These are phyloP conservation scores for Nerophis ophidion DNA, from an alignment of 2,113 vertebrate genomes.

Conservation along the genomic window DNA sequence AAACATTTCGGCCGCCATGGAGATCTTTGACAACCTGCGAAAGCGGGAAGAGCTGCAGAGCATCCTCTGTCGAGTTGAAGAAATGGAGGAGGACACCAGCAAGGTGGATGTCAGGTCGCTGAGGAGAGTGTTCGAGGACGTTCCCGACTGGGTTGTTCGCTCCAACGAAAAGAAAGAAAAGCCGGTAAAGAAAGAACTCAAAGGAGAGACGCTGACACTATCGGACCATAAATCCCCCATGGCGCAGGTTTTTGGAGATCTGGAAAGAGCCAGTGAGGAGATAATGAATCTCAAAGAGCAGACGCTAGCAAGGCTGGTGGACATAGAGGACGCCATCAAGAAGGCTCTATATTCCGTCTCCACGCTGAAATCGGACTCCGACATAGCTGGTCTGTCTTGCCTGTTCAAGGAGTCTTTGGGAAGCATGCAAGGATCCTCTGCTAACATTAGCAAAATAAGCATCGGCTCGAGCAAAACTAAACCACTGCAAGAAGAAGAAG, in stretches of 20 bases:
- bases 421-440: conserved; percentile 43
- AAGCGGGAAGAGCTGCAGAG: conserved; percentile 81
- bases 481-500: conserved; percentile 23
- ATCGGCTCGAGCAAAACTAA: conserved; percentile 71
- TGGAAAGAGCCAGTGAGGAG: conserved; percentile 85
- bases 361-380: conserved; percentile 83
- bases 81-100: conserved; percentile 81
- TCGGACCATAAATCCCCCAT: conserved; percentile 68
- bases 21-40: conserved; percentile 80
- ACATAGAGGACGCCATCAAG: conserved; percentile 85
- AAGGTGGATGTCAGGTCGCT: conserved; percentile 75
- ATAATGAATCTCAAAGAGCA: conserved; percentile 88
- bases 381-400: conserved; percentile 75
- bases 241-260: conserved; percentile 82
- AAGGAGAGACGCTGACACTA: conserved; percentile 29
- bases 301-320: conserved; percentile 83
- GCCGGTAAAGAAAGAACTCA: conserved; percentile 27
- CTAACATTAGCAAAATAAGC: conserved; percentile 73
- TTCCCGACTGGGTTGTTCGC: conserved; percentile 75
- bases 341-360: conserved; percentile 91
- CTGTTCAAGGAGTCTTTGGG: conserved; percentile 83
- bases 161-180: conserved; percentile 41
- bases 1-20: conserved; percentile 75
- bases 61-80: conserved; percentile 78
- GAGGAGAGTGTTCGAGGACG: conserved; percentile 78